These are phyloP conservation scores for Phocoena sinus DNA, from an alignment of 2,113 vertebrate species.

Conservation along the genomic window DNA sequence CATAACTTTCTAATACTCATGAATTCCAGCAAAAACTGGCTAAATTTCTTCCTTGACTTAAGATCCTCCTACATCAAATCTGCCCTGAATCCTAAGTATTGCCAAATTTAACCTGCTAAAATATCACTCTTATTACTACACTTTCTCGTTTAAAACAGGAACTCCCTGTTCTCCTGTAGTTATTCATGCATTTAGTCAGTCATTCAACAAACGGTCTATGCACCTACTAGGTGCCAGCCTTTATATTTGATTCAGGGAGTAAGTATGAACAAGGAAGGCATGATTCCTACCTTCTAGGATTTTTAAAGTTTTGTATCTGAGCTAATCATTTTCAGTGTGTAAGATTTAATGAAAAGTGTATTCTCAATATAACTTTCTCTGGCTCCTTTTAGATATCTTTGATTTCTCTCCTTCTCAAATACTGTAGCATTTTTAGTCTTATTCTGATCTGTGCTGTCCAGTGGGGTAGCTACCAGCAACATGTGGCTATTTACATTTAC, in stretches of 20 bases:
- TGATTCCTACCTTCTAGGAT: neutral
- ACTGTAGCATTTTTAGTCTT: neutral
- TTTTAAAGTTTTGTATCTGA: neutral
- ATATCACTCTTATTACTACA: neutral
- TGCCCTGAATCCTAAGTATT: neutral
- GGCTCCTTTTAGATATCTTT: neutral
- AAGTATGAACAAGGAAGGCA: neutral
- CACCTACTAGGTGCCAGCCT: neutral
- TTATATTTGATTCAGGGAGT: neutral
- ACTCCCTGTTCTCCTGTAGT: neutral
- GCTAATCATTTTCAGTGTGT: neutral
- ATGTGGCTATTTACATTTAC: neutral
- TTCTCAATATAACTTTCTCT: neutral
- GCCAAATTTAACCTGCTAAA: neutral
- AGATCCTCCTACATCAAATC: neutral
- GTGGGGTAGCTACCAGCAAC: neutral
- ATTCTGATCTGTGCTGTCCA: neutral
- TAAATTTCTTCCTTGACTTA: neutral
- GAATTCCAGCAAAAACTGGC: neutral
- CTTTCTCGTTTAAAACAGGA: neutral
- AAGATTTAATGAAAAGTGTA: neutral
- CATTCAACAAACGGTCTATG: neutral
- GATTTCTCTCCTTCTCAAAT: neutral
- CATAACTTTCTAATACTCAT: neutral
- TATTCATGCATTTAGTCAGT: neutral